Conservation (phyloP, 2,797 vertebrate genomes). For the Rhinella marina region DNA sequence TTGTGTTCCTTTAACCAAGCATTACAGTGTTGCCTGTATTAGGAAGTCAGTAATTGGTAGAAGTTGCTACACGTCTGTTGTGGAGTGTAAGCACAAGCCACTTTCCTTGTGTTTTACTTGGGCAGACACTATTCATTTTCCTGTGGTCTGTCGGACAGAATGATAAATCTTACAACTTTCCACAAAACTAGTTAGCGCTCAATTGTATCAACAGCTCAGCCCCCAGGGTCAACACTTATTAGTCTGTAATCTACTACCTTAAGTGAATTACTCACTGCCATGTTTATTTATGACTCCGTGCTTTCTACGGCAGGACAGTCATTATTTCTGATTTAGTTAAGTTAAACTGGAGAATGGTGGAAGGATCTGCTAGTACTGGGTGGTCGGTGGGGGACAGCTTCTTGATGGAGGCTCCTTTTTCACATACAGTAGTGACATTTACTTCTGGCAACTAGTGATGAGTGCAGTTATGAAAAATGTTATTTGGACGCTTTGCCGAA, state of each 20-base stretch:
- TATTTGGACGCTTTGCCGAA: no score
- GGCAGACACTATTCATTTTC: conserved; percentile 8
- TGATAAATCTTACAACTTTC: conserved; percentile 44
- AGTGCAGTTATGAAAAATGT: no score
- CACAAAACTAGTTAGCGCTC: conserved; percentile 24
- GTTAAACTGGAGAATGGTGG: conserved; percentile 32
- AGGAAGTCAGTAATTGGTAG: no score
- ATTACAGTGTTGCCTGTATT: no score
- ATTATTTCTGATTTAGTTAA: conserved; percentile 54
- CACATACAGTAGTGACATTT: neutral
- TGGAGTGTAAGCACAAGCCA: no score
- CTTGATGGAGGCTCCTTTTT: neutral
- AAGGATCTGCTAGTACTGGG: neutral
- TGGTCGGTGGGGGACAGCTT: neutral
- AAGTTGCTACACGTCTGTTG: neutral
- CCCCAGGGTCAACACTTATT: conserved; percentile 53
- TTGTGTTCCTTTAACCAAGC: no score
- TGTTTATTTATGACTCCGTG: conserved; percentile 47
- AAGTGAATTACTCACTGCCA: conserved; percentile 60
- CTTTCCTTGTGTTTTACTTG: neutral
- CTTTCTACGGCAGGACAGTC: conserved; percentile 34
- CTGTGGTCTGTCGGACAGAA: neutral
- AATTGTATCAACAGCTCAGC: conserved; percentile 23
- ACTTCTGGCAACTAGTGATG: neutral
- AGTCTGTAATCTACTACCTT: conserved; percentile 56